phyloP scores from a whole-genome alignment of 1,140 invertebrate genomes.

The Cataglyphis hispanica region DNA sequence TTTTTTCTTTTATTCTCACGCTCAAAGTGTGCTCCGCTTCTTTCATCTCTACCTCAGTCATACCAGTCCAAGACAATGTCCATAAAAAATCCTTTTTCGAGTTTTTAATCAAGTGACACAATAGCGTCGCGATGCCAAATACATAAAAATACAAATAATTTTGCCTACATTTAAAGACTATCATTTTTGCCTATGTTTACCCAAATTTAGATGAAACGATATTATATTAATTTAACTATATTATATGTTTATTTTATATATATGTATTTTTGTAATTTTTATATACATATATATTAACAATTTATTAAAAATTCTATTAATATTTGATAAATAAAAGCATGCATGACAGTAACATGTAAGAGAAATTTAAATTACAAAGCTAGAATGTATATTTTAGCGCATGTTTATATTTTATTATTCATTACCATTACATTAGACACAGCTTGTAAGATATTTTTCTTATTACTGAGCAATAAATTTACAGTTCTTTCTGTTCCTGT shows the following conservation, averaged over 20 bases:
- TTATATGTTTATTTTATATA: not conserved
- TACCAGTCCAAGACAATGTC: not conserved
- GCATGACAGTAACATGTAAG: no score
- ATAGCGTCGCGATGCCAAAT: no score
- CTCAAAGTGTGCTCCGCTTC: not conserved
- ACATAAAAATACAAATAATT: no score
- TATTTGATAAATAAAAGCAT: not conserved
- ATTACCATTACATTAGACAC: not conserved
- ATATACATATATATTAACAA: no score
- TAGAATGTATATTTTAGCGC: not conserved
- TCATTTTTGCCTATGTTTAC: no score
- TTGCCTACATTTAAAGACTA: no score
- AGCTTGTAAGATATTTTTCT: not conserved
- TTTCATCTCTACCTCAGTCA: not conserved
- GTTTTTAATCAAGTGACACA: no score
- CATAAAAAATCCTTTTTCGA: not conserved
- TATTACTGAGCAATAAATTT: conserved; percentile 28
- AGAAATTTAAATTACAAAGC: not conserved
- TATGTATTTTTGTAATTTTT: no score
- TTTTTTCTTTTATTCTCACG: not conserved
- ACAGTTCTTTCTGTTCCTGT: conserved; percentile 32
- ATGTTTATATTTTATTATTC: not conserved
- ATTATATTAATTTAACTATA: not conserved
- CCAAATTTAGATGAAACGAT: not conserved
- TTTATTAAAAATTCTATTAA: no score